These are phyloP conservation scores for Mimumesa dahlbomi DNA, from an alignment of 2,888 invertebrate genomes.

Conservation along the genomic window DNA sequence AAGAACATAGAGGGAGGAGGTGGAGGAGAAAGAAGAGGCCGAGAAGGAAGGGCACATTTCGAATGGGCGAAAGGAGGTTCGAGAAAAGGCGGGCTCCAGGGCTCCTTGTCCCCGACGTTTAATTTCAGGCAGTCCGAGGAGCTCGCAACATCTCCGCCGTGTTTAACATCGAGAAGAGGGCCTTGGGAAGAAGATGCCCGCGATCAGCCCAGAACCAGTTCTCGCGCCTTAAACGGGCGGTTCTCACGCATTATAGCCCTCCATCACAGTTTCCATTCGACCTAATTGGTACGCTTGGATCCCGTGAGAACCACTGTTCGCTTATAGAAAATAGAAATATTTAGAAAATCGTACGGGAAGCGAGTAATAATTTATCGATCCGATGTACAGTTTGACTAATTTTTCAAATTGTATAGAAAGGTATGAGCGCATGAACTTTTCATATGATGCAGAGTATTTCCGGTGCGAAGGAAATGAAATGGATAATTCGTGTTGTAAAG, in stretches of 20 bases:
- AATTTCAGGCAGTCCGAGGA: conserved; percentile 62
- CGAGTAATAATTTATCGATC: too few relatives aligned
- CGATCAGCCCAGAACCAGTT: conserved; percentile 72
- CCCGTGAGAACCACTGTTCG: conserved; percentile 58
- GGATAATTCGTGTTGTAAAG: not conserved
- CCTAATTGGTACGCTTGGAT: conserved; percentile 53
- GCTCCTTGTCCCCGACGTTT: conserved; percentile 62
- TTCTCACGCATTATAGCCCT: conserved; percentile 70
- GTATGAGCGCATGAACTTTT: too few relatives aligned
- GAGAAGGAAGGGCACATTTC: conserved; percentile 30
- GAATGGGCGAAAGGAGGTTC: conserved; percentile 35
- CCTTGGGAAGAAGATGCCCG: conserved; percentile 63
- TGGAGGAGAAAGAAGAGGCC: conserved; percentile 5
- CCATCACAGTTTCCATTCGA: conserved; percentile 49
- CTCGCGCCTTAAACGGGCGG: conserved; percentile 74
- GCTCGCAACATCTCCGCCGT: conserved; percentile 57
- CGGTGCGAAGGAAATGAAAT: not conserved
- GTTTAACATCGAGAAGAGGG: conserved; percentile 58
- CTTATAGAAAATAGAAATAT: conserved; percentile 12
- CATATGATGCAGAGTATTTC: too few relatives aligned
- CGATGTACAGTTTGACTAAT: too few relatives aligned
- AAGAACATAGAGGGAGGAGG: conserved; percentile 28
- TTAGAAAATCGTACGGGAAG: not conserved
- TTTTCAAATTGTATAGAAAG: too few relatives aligned
- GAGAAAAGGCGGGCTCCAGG: conserved; percentile 47